Conservation (phyloP, 2,888 invertebrate species). For the Amphimallon solstitiale region DNA sequence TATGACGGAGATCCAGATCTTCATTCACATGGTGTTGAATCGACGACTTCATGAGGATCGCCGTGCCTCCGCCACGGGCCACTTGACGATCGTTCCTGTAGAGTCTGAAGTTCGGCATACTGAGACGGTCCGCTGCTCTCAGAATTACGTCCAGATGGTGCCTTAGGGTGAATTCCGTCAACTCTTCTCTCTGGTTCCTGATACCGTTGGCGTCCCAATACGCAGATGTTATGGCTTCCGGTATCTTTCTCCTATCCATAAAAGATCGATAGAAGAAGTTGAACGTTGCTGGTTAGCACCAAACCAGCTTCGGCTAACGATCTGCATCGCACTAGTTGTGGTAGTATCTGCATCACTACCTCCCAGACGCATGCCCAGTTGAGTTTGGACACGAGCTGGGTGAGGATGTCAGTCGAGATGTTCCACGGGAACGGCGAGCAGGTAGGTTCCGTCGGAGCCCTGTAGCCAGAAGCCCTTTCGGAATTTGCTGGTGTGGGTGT, state of each 20-base stretch:
- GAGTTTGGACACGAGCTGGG: too few species aligned
- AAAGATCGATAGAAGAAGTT: neutral
- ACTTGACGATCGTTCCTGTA: slow-evolving; percentile 35
- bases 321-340: neutral
- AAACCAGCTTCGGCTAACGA: neutral
- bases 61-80: slow-evolving; percentile 38
- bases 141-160: slow-evolving; percentile 38
- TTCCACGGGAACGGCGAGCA: too few species aligned
- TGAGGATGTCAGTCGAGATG: too few species aligned
- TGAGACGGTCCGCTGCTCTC: slow-evolving; percentile 20
- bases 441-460: too few species aligned
- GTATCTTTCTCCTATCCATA: slow-evolving; percentile 9
- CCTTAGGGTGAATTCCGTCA: slow-evolving; percentile 21
- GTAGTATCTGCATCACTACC: neutral
- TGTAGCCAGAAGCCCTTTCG: too few species aligned
- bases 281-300: neutral
- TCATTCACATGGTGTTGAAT: slow-evolving; percentile 26
- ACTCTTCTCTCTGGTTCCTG: neutral
- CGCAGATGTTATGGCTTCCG: neutral
- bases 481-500: too few species aligned
- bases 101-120: slow-evolving; percentile 32
- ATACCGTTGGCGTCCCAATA: slow-evolving; percentile 6
- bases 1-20: too few species aligned
- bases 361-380: neutral
- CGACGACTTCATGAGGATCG: slow-evolving; percentile 29